These are phyloP conservation scores for Megaustenia siamemsis DNA, from an alignment of 2,888 invertebrate species.

Conservation along the genomic window DNA sequence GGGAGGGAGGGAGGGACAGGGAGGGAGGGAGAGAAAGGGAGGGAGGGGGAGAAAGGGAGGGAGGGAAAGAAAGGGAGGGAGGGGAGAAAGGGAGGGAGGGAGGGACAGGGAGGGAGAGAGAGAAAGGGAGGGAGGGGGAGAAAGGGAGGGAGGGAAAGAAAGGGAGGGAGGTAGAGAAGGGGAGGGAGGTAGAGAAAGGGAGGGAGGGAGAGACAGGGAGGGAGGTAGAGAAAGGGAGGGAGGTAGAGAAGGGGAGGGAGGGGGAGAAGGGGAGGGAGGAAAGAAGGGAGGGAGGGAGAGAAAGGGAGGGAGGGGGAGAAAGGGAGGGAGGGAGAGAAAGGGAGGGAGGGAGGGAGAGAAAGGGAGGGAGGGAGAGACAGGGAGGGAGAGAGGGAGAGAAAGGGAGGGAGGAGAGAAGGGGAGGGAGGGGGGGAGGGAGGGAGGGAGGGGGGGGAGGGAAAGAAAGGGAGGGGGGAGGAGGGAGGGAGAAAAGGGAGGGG, in stretches of 20 bases:
- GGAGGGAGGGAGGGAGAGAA: too few species aligned
- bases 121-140: too few species aligned
- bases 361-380: too few species aligned
- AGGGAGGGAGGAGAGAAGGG: not conserved
- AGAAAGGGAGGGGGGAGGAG: not conserved
- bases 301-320: too few species aligned
- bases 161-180: not conserved
- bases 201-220: not conserved
- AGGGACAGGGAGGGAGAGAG: too few species aligned
- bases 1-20: not conserved
- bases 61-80: too few species aligned
- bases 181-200: not conserved
- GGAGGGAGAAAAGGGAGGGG: constrained; percentile 14
- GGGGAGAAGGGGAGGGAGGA: not conserved
- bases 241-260: not conserved
- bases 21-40: too few species aligned
- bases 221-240: not conserved
- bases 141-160: too few species aligned
- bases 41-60: too few species aligned
- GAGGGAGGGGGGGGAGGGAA: not conserved
- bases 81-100: too few species aligned
- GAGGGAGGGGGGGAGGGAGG: not conserved
- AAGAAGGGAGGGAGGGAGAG: too few species aligned
- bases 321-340: too few species aligned
- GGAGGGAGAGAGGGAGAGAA: not conserved